These are phyloP conservation scores for Yponomeuta plumbellus DNA, from an alignment of 2,888 invertebrate genomes.

Conservation along the genomic window DNA sequence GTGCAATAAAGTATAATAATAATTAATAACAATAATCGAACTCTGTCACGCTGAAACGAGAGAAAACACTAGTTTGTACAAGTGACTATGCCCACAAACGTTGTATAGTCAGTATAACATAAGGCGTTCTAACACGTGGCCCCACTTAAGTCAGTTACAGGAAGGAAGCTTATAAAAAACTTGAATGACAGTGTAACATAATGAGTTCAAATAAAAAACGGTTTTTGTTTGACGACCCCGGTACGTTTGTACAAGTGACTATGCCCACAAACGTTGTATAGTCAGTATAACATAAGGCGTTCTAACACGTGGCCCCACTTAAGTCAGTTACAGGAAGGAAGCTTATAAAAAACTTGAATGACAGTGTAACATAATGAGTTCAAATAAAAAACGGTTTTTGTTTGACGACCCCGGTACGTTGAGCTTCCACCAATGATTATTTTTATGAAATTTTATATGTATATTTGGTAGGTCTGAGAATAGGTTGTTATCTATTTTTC, in stretches of 20 bases:
- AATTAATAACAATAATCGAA: no score
- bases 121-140: constrained; percentile 12
- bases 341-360: constrained; percentile 4
- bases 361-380: constrained; percentile 4
- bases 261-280: not conserved
- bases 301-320: constrained; percentile 15
- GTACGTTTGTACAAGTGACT: no score
- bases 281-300: not conserved
- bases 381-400: not conserved
- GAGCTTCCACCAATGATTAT: not conserved
- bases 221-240: no score
- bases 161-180: constrained; percentile 14
- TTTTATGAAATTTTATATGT: no score
- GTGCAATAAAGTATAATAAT: no score
- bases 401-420: not conserved
- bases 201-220: no score
- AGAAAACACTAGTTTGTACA: no score
- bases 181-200: constrained; percentile 8
- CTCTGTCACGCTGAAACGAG: no score
- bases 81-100: not conserved
- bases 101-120: not conserved
- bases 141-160: constrained; percentile 13
- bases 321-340: constrained; percentile 15
- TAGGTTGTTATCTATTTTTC: no score
- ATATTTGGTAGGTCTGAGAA: no score